Base-by-base conservation (phyloP, 1,140 invertebrate genomes). In the Brachionus angularis region DNA sequence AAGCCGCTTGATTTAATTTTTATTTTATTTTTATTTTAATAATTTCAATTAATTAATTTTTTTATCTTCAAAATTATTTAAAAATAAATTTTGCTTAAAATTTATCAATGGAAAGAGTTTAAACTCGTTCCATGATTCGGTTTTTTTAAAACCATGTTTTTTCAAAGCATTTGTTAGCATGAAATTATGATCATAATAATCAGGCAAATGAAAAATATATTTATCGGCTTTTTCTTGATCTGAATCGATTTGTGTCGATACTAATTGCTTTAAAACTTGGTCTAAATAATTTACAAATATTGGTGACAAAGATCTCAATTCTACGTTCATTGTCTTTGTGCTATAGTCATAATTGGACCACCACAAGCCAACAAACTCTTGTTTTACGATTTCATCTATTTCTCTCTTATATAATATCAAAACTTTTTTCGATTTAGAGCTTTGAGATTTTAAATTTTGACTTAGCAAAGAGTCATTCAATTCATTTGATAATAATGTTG, bases 111-210 rank as follows among this genome's bases (percentile, higher is more conserved):
- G 62, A 47, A 67, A 67, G 14, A 67, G n/a, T 31, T 46, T 67
- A 36, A 47, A 67, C 16, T 67, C 62, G 3, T 46, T 67, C 62
- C 62, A 67, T 2, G 62, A 49, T 1, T 67, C 62, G 10, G 46
- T 16, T 50, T 46, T 47, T 12, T 46, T 50, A 27, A 67, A 67
- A 8, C 47, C 47, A 1, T 29, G 18, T 50, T 67, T 67, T 34
- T 18, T 5, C 7, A 67, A 34, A 18, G 62, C 21, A 47, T 67
- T 67, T 14, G 42, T 25, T 10, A 67, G 23, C 0, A 46, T 16
- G n/a, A 47, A 67, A 10, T 18, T 33, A 21, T 67, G 42, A 34
- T 67, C 47, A 31, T 67, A 67, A 36, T 67, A 67, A 36, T 67
- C 62, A 21, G 62, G 62, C 2, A 67, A 39, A n/a, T 34, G 31